phyloP scores from a whole-genome alignment of 2,888 invertebrate species.

The Octodonta nipae region DNA sequence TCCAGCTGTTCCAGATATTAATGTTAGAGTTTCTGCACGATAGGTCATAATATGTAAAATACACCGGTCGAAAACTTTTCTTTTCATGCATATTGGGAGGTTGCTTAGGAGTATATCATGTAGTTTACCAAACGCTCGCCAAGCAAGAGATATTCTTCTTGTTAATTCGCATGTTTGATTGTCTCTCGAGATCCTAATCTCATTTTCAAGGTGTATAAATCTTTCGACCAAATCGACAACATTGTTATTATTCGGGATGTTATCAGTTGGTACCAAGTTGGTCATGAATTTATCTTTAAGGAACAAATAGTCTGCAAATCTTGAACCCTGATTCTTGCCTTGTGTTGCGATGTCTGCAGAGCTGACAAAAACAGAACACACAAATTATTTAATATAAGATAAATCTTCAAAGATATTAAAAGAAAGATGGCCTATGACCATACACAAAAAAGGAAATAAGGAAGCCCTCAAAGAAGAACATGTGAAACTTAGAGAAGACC shows the following conservation, averaged over 20 bases:
- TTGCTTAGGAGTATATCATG: background rate
- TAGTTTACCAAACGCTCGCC: slow-evolving; percentile 1
- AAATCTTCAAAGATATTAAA: no score
- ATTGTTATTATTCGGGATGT: background rate
- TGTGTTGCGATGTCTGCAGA: no score
- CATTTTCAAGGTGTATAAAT: no score
- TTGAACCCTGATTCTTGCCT: no score
- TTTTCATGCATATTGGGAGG: background rate
- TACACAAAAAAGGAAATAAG: no score
- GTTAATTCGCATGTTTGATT: background rate
- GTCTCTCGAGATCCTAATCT: no score
- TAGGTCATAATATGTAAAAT: background rate
- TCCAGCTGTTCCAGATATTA: background rate
- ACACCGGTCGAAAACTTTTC: background rate
- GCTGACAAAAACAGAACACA: no score
- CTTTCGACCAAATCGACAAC: background rate
- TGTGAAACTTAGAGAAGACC: no score
- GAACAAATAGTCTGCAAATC: no score
- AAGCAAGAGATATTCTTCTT: slow-evolving; percentile 3
- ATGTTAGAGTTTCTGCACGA: slow-evolving; percentile 3
- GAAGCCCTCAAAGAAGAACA: no score
- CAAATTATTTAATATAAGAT: no score
- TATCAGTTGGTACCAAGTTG: background rate
- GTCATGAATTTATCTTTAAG: background rate
- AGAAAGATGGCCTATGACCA: no score